These are phyloP conservation scores for Copsychus sechellarum DNA, from an alignment of 2,113 vertebrate genomes.

Conservation along the genomic window DNA sequence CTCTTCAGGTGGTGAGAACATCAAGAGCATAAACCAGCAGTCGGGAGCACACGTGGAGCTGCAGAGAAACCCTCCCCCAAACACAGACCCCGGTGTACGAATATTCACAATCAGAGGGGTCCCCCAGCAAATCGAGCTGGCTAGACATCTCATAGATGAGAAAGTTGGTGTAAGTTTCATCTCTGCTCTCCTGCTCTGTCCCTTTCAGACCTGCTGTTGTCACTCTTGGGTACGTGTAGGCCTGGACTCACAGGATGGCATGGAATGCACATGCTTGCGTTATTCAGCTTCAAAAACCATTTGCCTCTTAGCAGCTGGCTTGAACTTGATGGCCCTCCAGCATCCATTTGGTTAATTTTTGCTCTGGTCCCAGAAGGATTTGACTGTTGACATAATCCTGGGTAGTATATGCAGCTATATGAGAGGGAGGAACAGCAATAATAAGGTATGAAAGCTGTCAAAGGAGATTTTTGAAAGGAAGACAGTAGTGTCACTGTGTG, in stretches of 20 bases:
- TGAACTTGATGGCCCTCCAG: background rate
- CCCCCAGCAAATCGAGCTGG: slow-evolving; percentile 93
- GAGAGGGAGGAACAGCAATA: background rate
- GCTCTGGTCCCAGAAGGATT: background rate
- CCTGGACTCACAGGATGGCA: background rate
- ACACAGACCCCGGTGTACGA: slow-evolving; percentile 90
- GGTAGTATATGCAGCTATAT: background rate
- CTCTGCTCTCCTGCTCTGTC: background rate
- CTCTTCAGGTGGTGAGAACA: slow-evolving; percentile 91
- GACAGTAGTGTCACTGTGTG: background rate
- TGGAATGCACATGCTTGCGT: rapidly evolving
- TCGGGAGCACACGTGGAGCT: slow-evolving; percentile 97
- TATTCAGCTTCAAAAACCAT: background rate
- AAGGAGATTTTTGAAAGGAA: background rate
- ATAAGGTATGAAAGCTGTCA: background rate
- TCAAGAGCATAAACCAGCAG: slow-evolving; percentile 98
- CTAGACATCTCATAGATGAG: slow-evolving; percentile 97
- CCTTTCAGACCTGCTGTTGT: background rate
- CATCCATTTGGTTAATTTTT: background rate
- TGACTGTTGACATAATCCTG: background rate
- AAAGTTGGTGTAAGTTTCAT: slow-evolving; percentile 90
- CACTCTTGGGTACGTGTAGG: background rate
- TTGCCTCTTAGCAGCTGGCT: background rate
- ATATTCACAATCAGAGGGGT: slow-evolving; percentile 95
- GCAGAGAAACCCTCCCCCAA: slow-evolving; percentile 94